Evolutionary conservation across 2,113 vertebrate species (phyloP), one percentile per base, ranked within the genome.

Genomic region (Hyperopisus bebe): DNA sequence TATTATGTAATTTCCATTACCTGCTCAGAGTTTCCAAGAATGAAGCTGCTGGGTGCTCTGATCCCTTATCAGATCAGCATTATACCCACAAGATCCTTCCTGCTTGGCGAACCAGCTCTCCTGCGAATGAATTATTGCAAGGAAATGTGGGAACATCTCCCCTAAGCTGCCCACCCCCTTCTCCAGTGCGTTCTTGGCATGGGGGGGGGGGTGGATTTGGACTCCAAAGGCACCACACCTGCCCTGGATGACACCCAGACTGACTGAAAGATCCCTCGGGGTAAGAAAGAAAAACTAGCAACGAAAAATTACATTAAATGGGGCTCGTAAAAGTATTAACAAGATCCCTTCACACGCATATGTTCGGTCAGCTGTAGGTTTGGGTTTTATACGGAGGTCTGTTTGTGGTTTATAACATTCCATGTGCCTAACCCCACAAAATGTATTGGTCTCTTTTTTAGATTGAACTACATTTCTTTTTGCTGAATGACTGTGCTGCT

Each of bases 311-410:
- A 19, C 31, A 87, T 24, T 87, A 35, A 87, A n/a, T 87, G 48
- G 50, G 31, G 50, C 85, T 53, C 31, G 31, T 87, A 87, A 87
- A 87, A 53, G 31, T 87, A 53, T 87, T 87, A 53, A 87, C 85
- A 87, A 87, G 85, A 35, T 5, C 13, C 13, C 27, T 53, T 87
- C 85, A 87, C 85, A 87, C 50, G 48, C 85, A 87, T 35, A 19
- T 53, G 85, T 48, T 48, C 31, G 10, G 85, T 53, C 48, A 53
- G 24, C 85, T 53, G 85, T 35, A 53, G 85, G 50, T 6, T 35
- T 87, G 13, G 24, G 31, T 53, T 87, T 87, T 53, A 35, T 53
- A 35, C 2, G 62, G 46, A 27, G 85, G 48, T 53, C 50, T 87
- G 31, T 35, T 39, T 19, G 85, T 53, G 85, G 85, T 87, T 55